Evolutionary conservation across 2,888 invertebrate genomes (phyloP).

Genomic region (Vanessa cardui): DNA sequence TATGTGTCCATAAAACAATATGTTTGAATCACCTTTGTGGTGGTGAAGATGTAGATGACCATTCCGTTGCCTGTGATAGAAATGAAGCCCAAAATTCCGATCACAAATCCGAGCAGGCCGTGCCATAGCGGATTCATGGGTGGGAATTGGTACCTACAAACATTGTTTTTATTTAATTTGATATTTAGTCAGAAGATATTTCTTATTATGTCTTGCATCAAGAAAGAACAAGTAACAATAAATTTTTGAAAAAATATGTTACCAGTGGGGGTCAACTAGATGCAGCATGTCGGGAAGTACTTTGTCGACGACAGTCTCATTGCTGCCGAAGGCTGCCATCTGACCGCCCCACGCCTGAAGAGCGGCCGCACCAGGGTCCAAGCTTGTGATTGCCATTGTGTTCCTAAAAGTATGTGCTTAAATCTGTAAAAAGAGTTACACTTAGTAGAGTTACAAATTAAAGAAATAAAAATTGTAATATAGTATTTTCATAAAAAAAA

Average conservation of each 20-base stretch:
- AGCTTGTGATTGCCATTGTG: slow-evolving; percentile 67
- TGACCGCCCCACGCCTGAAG: slow-evolving; percentile 78
- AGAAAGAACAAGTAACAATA: too few relatives aligned
- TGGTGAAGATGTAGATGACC: slow-evolving; percentile 89
- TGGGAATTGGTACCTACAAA: slow-evolving; percentile 91
- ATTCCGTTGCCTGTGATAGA: slow-evolving; percentile 88
- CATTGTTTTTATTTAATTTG: slow-evolving; percentile 4
- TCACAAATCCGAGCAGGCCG: slow-evolving; percentile 89
- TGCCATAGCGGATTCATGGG: slow-evolving; percentile 96
- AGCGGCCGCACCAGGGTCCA: slow-evolving; percentile 74
- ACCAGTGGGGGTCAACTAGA: slow-evolving; percentile 91
- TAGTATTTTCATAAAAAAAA: background rate
- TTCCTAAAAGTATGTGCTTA: slow-evolving; percentile 30
- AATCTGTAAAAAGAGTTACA: slow-evolving; percentile 27
- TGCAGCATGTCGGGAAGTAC: slow-evolving; percentile 89
- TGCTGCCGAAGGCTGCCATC: slow-evolving; percentile 80
- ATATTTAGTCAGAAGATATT: too few relatives aligned
- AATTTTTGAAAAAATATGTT: slow-evolving; percentile 42
- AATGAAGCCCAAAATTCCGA: slow-evolving; percentile 88
- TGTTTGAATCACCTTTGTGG: slow-evolving; percentile 81
- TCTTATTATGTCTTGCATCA: too few relatives aligned
- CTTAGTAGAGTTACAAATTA: background rate
- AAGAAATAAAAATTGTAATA: too few relatives aligned
- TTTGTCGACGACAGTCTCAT: slow-evolving; percentile 92
- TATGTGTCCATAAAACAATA: background rate